Conservation (phyloP, 1,140 invertebrate species). For the Schlechtendalia chinensis region DNA sequence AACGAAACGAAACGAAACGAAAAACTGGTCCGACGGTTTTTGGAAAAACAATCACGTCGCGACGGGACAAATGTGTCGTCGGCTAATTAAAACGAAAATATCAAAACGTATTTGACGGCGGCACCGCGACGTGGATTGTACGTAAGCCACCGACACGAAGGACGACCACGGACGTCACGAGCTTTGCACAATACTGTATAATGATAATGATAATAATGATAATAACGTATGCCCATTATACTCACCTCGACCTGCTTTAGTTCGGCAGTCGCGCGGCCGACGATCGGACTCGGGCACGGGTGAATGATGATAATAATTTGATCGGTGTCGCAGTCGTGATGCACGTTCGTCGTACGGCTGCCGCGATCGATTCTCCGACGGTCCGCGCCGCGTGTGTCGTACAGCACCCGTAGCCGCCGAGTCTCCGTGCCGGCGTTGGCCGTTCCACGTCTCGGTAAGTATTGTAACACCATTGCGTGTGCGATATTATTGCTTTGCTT, state of each 20-base stretch:
- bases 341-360: background rate
- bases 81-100: no score
- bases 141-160: background rate
- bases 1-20: no score
- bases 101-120: no score
- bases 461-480: no score
- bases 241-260: conserved; percentile 33
- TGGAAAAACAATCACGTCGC: no score
- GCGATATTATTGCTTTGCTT: no score
- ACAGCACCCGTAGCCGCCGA: no score
- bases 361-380: background rate
- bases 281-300: background rate
- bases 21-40: no score
- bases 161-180: background rate
- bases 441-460: no score
- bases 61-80: no score
- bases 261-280: background rate
- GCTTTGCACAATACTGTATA: background rate
- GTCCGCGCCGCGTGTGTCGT: background rate
- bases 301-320: background rate
- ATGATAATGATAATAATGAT: background rate
- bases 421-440: no score
- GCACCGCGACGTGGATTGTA: background rate
- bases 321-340: background rate
- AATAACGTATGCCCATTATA: background rate